These are phyloP conservation scores for Drosophila algonquin DNA, from an alignment of 2,888 invertebrate species.

Conservation along the genomic window DNA sequence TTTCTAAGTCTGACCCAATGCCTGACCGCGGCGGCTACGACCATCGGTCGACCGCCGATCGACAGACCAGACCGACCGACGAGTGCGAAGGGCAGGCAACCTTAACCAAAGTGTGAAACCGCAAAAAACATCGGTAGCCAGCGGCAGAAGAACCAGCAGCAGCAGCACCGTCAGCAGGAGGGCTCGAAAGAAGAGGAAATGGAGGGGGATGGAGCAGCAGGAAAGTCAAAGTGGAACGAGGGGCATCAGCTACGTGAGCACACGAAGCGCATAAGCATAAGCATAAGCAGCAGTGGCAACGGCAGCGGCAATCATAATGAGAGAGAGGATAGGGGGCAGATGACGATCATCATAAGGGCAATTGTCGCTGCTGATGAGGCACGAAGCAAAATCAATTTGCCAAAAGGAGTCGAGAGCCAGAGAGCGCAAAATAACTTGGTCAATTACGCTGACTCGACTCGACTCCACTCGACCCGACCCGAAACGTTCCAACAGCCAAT, in stretches of 20 bases:
- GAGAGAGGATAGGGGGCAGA: neutral
- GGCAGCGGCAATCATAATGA: constrained; percentile 33
- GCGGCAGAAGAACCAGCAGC: constrained; percentile 39
- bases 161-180: constrained; percentile 15
- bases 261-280: constrained; percentile 34
- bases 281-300: constrained; percentile 18
- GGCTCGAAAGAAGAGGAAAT: neutral
- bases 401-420: constrained; percentile 53
- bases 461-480: constrained; percentile 4
- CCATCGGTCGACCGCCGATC: neutral
- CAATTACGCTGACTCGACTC: constrained; percentile 54
- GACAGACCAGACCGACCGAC: neutral
- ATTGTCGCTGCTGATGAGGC: constrained; percentile 76
- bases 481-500: constrained; percentile 42
- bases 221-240: constrained; percentile 32
- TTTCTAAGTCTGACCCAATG: constrained; percentile 56
- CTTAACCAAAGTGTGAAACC: constrained; percentile 84
- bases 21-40: constrained; percentile 42
- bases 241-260: constrained; percentile 43
- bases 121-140: constrained; percentile 83
- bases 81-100: constrained; percentile 72
- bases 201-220: neutral
- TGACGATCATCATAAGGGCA: constrained; percentile 63
- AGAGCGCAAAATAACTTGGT: constrained; percentile 71
- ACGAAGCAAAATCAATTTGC: constrained; percentile 76